phyloP scores from a whole-genome alignment of 2,888 invertebrate species.

The Parnassius mnemosyne region DNA sequence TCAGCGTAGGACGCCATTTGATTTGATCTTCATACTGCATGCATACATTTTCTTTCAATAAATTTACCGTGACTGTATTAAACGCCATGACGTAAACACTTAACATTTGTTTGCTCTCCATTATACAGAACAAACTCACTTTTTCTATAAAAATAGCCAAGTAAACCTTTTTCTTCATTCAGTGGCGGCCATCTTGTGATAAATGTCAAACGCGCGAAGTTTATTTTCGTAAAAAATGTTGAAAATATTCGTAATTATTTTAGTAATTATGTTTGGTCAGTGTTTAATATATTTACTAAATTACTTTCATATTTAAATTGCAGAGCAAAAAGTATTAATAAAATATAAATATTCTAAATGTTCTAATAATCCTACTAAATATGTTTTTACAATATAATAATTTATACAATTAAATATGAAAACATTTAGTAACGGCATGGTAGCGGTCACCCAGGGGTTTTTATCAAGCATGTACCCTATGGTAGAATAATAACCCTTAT shows the following conservation, averaged over 20 bases:
- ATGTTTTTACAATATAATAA: neutral
- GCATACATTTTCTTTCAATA: too few species aligned
- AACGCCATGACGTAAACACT: neutral
- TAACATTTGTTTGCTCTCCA: neutral
- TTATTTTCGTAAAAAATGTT: neutral
- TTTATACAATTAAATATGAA: neutral
- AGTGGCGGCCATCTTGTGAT: constrained; percentile 9
- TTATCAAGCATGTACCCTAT: too few species aligned
- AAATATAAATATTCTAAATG: too few species aligned
- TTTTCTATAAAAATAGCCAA: constrained; percentile 3
- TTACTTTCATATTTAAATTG: neutral
- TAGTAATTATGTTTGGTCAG: constrained; percentile 6
- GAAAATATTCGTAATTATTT: constrained; percentile 5
- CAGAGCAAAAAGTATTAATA: neutral
- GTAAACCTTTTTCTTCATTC: neutral
- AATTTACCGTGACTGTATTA: too few species aligned
- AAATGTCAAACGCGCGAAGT: constrained; percentile 7
- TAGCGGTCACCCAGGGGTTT: too few species aligned
- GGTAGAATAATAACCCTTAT: too few species aligned
- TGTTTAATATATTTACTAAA: neutral
- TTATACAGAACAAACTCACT: constrained; percentile 4
- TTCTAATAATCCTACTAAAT: neutral
- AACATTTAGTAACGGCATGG: neutral
- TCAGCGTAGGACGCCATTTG: too few species aligned
- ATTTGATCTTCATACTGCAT: too few species aligned